Base-by-base conservation (phyloP, 2,888 invertebrate species). In the Scaptomyza tumidula region DNA sequence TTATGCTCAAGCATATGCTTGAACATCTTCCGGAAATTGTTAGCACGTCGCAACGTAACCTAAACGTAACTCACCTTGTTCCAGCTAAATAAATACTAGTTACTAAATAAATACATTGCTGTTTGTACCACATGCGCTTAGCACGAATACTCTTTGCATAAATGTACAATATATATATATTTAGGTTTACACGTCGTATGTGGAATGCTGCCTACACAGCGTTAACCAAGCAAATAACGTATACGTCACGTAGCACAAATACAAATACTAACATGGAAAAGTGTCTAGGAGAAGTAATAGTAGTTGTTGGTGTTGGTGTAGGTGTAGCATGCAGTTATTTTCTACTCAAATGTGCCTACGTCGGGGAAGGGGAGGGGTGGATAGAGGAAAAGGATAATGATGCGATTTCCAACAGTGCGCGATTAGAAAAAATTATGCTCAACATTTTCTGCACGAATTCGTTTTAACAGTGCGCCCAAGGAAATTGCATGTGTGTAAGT, bases 221-320 rank as follows among this genome's bases (percentile, higher is more conserved):
- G 53, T 45, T 50, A 29, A 52, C 50, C 49, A 41, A 13, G 54
- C 70, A 88, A 88, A 89, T 89, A 88, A 58, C 73, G 87, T 71
- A 83, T 88, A 89, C 88, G 89, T 73, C 85, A 85, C 85, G 85
- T 85, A 88, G 67, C 59, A 43, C 88, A 86, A 89, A 89, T 66
- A 88, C 71, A 86, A 86, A 83, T 74, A 75, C 41, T 39, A 70
- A 74, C 54, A 60, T 31, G n/a, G 29, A 37, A 46, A 24, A 13
- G 16, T 48, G 29, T 29, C 10, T 13, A 0, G n/a, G 2, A 9
- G 59, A 10, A 10, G 46, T 10, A 10, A 7, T 14, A n/a, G 37
- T 7, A 5, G 6, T 13, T n/a, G 24, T n/a, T 37, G 35, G 1
- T 13, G 37, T 31, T 33, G 33, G 2, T 37, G 35, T 14, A 7